Percentiles rank a stretch among this genome's conserved stretches.
Evolutionary conservation across 2,113 vertebrate genomes (phyloP).

Genomic region (Oncorhynchus gorbuscha): DNA sequence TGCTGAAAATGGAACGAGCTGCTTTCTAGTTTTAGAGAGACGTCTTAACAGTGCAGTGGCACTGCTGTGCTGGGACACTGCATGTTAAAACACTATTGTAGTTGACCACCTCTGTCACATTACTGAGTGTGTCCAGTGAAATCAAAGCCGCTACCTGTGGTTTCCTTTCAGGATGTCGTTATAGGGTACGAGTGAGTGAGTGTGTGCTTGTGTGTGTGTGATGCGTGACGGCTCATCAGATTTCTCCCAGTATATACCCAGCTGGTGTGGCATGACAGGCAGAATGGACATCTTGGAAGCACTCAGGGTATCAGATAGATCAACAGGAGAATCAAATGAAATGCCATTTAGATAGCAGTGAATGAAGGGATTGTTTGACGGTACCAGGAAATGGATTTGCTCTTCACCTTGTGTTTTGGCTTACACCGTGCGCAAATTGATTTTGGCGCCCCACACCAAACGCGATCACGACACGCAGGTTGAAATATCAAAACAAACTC

Average conservation of each 20-base stretch:
- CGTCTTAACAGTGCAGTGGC: slow-evolving; percentile 21
- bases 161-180: slow-evolving; percentile 81
- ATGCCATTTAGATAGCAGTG: slow-evolving; percentile 78
- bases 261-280: slow-evolving; percentile 58
- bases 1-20: neutral
- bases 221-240: slow-evolving; percentile 70
- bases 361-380: slow-evolving; percentile 79
- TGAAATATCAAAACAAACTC: no score
- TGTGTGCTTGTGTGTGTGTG: slow-evolving; percentile 27
- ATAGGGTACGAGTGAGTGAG: slow-evolving; percentile 36
- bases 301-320: slow-evolving; percentile 73
- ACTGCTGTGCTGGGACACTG: no score
- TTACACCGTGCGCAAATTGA: slow-evolving; percentile 17
- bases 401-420: slow-evolving; percentile 77
- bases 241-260: slow-evolving; percentile 64
- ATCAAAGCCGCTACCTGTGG: slow-evolving; percentile 66
- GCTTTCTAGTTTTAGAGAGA: neutral
- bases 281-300: slow-evolving; percentile 75
- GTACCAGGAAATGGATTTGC: slow-evolving; percentile 73
- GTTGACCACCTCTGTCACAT: slow-evolving; percentile 68
- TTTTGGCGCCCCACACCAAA: no score
- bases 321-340: slow-evolving; percentile 80
- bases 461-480: no score
- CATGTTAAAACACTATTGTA: slow-evolving; percentile 50
- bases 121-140: slow-evolving; percentile 71